phyloP scores from a whole-genome alignment of 2,888 invertebrate species.

The Apotomis capreana region DNA sequence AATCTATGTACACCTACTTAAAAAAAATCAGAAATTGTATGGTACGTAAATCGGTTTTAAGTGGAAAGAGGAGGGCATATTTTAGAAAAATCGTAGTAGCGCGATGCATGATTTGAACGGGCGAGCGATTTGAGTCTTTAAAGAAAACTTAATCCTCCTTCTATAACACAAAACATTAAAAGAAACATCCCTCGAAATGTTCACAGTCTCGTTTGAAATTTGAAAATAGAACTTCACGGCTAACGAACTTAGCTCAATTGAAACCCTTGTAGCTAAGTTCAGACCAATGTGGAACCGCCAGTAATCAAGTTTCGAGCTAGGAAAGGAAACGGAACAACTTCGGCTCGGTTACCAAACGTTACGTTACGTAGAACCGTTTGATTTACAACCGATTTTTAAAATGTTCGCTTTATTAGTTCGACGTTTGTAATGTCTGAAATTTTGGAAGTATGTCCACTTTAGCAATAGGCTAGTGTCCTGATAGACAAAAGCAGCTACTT shows the following conservation, averaged over 20 bases:
- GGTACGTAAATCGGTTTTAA: too few relatives aligned
- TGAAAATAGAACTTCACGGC: conserved; percentile 29
- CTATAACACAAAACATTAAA: too few relatives aligned
- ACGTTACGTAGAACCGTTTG: conserved; percentile 20
- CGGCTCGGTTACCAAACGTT: conserved; percentile 18
- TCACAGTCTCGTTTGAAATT: conserved; percentile 28
- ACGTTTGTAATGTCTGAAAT: background rate
- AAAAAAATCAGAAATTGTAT: too few relatives aligned
- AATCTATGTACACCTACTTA: too few relatives aligned
- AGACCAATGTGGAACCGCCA: conserved; percentile 43
- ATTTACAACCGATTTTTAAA: conserved; percentile 10
- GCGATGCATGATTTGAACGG: too few relatives aligned
- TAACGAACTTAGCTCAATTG: conserved; percentile 45
- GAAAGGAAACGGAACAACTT: conserved; percentile 35
- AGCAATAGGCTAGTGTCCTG: too few relatives aligned
- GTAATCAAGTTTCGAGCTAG: conserved; percentile 48
- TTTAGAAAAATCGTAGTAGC: too few relatives aligned
- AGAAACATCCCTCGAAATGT: too few relatives aligned
- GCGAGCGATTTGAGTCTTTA: too few relatives aligned
- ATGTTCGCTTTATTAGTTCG: background rate
- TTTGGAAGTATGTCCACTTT: background rate
- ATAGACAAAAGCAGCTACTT: too few relatives aligned
- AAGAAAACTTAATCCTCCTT: too few relatives aligned
- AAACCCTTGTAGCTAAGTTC: conserved; percentile 46
- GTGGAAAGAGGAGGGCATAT: too few relatives aligned